These are phyloP conservation scores for Myotis findleyi DNA, from an alignment of 2,797 vertebrate genomes.

Conservation along the genomic window DNA sequence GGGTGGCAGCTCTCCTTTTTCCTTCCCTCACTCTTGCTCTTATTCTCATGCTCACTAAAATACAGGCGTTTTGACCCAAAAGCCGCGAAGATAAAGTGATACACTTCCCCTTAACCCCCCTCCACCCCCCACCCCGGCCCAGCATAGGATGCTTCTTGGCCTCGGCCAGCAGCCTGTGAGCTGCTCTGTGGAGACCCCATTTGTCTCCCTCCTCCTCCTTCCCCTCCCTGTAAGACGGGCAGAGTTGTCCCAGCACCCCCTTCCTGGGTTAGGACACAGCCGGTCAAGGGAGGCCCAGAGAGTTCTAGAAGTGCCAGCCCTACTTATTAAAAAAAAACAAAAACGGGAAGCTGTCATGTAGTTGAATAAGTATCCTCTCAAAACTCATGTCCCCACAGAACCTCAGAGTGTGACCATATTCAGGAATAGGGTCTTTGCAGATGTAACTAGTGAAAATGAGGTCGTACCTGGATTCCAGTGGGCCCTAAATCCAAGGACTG, in stretches of 20 bases:
- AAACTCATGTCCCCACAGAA: neutral
- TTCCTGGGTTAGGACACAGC: neutral
- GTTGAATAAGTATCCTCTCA: neutral
- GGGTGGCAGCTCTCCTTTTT: neutral
- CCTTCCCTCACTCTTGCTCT: neutral
- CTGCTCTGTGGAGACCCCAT: neutral
- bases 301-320: neutral
- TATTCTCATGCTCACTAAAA: neutral
- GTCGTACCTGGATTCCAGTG: neutral
- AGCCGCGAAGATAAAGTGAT: neutral
- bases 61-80: neutral
- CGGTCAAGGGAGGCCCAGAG: neutral
- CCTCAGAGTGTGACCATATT: neutral
- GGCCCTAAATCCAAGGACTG: neutral
- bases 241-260: neutral
- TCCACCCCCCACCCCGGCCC: neutral
- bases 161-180: neutral
- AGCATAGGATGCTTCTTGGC: neutral
- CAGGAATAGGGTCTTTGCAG: neutral
- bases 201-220: neutral
- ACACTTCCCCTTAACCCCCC: neutral
- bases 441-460: constrained; percentile 28
- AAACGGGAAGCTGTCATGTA: neutral
- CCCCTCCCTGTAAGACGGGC: neutral
- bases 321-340: neutral